Base-by-base conservation (phyloP, 2,888 invertebrate genomes). In the Petrolisthes cinctipes region DNA sequence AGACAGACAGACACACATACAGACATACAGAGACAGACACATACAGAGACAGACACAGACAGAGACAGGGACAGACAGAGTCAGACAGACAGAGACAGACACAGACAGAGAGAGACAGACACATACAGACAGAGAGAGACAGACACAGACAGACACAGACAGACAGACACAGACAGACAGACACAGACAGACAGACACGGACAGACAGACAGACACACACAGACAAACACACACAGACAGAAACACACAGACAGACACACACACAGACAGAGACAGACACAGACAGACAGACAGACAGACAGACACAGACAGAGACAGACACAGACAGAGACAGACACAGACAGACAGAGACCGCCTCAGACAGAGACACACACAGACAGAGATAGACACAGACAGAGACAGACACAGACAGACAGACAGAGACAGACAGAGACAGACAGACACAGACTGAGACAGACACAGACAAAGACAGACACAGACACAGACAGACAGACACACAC, bases 21-120 rank as follows among this genome's bases (percentile, higher is more conserved):
- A 82, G 53, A 82, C 51, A 82, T 7, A 82, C 20, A 82, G 37
- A 82, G 20, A 82, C 82, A 82, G 66, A 82, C 82, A n/a, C n/a
- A n/a, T n/a, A n/a, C n/a, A 82, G 9, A 66, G 66, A 57, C 82
- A n/a, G n/a, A n/a, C n/a, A n/a, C n/a, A n/a, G n/a, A n/a, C n/a
- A n/a, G n/a, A n/a, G n/a, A n/a, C n/a, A n/a, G n/a, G n/a, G n/a
- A n/a, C n/a, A n/a, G 7, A 82, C 82, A 82, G 66, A 82, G 6
- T 66, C 66, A 82, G 66, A 82, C 82, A 82, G 9, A 66, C 68
- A 82, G 68, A 82, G 23, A 82, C n/a, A 66, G 17, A 82, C 51
- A 82, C 11, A 82, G 5, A 66, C 68, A 61, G 37, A 82, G 4
- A 82, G 82, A 82, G 17, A n/a, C n/a, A n/a, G n/a, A n/a, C n/a